Base-by-base conservation (phyloP, 1,140 invertebrate genomes). In the Papilio aristodemus region DNA sequence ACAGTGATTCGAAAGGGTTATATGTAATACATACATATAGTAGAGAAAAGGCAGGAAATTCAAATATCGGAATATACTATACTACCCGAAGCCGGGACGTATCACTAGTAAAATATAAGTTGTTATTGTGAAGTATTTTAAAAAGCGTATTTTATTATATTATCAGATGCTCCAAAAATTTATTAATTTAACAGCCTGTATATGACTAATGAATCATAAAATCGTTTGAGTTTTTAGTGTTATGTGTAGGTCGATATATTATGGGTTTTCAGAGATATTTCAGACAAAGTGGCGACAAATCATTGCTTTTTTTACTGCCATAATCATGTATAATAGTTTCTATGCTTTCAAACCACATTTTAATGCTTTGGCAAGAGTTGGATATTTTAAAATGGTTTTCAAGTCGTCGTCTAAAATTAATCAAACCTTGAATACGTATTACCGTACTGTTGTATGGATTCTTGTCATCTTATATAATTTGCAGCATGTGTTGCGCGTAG, bases 341-440 rank as follows among this genome's bases (percentile, higher is more conserved):
- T 54, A 79, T 63, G 72, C 77, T 8, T 79, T 89, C 38, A 73
- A 58, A 39, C 79, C 83, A 6, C 81, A 89, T 38, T 84, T 89
- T 58, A 62, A 83, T 43, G 77, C 81, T 17, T 64, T 89, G 6
- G 83, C 79, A 2, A 73, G 77, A 46, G 78, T 79, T 25, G 86
- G 79, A 1, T 89, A 87, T 71, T 83, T 76, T 63, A 83, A 86
- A 75, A 70, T 79, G 6, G 71, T 83, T 19, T 72, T 69, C 3
- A 77, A 72, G 25, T 27, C 73, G 4, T 36, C 68, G 10, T 71
- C 74, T 38, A 5, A 43, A 54, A 17, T 14, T 22, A 82, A 77
- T 67, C 59, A 54, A 37, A 60, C 8, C 10, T 69, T 85, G 7
- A 83, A 89, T 63, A 71, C 76, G 37, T 66, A 13, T 10, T 87